phyloP scores from a whole-genome alignment of 1,140 invertebrate genomes.

The Trichonephila clavata region DNA sequence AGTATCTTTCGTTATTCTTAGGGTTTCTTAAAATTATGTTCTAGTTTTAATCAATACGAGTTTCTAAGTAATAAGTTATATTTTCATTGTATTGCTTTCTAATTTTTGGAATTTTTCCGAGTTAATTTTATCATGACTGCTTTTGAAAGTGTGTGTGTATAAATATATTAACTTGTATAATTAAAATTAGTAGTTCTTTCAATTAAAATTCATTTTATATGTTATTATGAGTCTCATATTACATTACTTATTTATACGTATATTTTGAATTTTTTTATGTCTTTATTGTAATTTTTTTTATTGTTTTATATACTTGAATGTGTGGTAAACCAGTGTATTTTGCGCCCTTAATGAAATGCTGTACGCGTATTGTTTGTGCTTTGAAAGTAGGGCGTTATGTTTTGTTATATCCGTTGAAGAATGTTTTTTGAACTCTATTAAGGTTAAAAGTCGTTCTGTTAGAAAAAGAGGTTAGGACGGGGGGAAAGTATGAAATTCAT shows the following conservation, averaged over 20 bases:
- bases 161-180: no score
- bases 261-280: neutral
- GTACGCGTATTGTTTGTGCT: slow-evolving; percentile 28
- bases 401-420: slow-evolving; percentile 24
- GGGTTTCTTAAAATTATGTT: no score
- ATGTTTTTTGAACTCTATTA: neutral
- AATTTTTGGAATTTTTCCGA: no score
- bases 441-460: slow-evolving; percentile 34
- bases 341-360: slow-evolving; percentile 8
- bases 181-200: no score
- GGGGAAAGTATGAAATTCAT: neutral
- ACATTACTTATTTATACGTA: no score
- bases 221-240: neutral
- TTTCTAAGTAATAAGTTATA: no score
- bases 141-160: no score
- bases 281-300: neutral
- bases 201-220: no score
- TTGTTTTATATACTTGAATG: neutral
- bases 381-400: slow-evolving; percentile 27
- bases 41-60: no score
- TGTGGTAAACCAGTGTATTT: neutral
- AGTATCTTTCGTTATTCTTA: no score
- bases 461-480: slow-evolving; percentile 17
- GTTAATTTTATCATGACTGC: no score
- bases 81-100: no score